These are phyloP conservation scores for Mus musculus DNA, from an alignment of 2,113 vertebrate genomes.

Conservation along the genomic window DNA sequence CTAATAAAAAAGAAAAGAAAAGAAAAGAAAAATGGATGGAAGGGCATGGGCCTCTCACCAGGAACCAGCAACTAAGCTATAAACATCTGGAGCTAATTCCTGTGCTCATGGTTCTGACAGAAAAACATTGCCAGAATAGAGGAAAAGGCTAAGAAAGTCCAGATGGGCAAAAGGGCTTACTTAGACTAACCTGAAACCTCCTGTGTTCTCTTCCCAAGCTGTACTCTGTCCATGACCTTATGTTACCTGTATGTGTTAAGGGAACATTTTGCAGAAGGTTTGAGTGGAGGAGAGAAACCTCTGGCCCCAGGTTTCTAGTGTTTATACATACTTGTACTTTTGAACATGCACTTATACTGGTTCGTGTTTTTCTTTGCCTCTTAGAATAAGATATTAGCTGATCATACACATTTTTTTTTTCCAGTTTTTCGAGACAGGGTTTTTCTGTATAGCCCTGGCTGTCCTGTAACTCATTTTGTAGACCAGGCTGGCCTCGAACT, in stretches of 20 bases:
- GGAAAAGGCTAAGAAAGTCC: neutral
- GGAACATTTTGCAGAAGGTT: neutral
- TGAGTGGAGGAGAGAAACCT: neutral
- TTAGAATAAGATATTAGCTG: slow-evolving; percentile 64
- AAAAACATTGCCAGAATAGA: neutral
- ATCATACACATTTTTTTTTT: slow-evolving; percentile 61
- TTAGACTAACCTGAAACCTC: neutral
- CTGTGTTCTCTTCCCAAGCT: neutral
- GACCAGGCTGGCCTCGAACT: too few relatives aligned
- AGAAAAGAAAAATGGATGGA: neutral
- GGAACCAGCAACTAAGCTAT: neutral
- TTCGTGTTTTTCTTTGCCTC: neutral
- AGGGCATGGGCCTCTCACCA: too few relatives aligned
- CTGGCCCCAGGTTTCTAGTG: slow-evolving; percentile 15
- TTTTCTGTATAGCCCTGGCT: too few relatives aligned
- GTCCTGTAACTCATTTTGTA: too few relatives aligned
- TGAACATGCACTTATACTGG: slow-evolving; percentile 43
- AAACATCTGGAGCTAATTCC: neutral
- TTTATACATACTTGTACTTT: slow-evolving; percentile 49
- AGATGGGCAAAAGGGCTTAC: neutral
- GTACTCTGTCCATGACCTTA: neutral
- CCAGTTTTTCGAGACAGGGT: too few relatives aligned
- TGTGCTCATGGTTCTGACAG: neutral
- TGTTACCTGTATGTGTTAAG: neutral
- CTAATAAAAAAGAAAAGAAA: too few relatives aligned